phyloP scores from a whole-genome alignment of 2,113 vertebrate genomes.

The Gymnobelideus leadbeateri region DNA sequence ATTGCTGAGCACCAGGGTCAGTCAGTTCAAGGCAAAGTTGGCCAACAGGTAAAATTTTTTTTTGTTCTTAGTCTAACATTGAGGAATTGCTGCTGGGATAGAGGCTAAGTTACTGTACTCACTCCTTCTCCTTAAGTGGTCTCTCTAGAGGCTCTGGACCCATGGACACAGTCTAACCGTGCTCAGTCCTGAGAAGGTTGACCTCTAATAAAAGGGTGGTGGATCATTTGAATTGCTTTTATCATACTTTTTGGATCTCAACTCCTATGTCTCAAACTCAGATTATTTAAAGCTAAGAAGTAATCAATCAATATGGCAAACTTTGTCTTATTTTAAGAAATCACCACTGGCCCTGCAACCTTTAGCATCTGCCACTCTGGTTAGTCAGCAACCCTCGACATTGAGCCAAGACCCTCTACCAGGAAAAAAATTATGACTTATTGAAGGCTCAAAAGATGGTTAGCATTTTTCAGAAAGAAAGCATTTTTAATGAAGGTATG shows the following conservation, averaged over 20 bases:
- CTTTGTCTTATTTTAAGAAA: no score
- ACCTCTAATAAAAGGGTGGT: background rate
- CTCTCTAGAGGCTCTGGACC: background rate
- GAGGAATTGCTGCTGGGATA: background rate
- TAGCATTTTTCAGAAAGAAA: background rate
- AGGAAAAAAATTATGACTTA: background rate
- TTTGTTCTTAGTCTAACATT: background rate
- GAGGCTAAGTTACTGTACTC: background rate
- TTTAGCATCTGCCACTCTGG: background rate
- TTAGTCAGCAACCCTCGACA: background rate
- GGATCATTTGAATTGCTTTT: background rate
- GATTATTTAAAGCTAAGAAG: background rate
- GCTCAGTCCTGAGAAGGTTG: background rate
- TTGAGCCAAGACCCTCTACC: background rate
- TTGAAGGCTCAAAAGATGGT: background rate
- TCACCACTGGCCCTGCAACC: no score
- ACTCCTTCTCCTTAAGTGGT: background rate
- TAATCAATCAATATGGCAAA: no score
- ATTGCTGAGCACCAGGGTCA: background rate
- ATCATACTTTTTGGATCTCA: background rate
- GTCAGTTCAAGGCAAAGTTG: background rate
- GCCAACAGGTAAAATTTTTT: background rate
- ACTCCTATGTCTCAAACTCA: background rate
- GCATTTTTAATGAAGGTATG: background rate
- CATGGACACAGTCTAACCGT: background rate